Conservation (phyloP, 2,797 vertebrate genomes). For the Emys orbicularis region DNA sequence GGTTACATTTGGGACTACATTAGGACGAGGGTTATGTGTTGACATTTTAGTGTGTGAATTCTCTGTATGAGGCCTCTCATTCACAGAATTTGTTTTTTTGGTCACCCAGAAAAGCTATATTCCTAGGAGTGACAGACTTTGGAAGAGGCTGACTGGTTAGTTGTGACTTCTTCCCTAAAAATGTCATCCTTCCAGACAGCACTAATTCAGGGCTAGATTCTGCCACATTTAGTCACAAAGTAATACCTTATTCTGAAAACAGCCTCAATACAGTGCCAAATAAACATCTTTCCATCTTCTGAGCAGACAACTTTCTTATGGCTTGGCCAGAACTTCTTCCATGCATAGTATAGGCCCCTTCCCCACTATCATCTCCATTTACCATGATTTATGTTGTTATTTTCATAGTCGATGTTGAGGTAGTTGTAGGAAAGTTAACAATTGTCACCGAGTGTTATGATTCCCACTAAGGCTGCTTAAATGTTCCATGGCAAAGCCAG, state of each 20-base stretch:
- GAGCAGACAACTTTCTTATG: not conserved
- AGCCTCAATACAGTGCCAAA: not conserved
- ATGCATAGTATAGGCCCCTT: not conserved
- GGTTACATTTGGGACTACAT: not conserved
- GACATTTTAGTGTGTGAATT: not conserved
- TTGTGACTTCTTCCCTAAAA: not conserved
- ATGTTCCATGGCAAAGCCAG: not conserved
- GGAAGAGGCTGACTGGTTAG: not conserved
- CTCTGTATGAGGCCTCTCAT: not conserved
- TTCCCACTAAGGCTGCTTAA: not conserved
- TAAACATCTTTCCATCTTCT: not conserved
- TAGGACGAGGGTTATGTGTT: not conserved
- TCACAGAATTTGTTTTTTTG: not conserved
- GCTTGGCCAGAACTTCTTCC: not conserved
- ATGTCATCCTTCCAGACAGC: not conserved
- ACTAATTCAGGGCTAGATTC: not conserved
- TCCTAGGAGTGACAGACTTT: not conserved
- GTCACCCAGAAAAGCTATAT: not conserved
- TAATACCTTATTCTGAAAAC: not conserved
- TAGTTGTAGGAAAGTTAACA: not conserved
- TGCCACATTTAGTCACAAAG: not conserved
- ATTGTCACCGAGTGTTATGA: not conserved
- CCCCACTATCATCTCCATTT: not conserved
- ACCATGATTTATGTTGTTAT: not conserved
- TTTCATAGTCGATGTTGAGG: not conserved